A percentile compares a stretch with the other conserved stretches of the same genome.
Conservation (phyloP, 2,888 invertebrate genomes). For the Fragum whitleyi region DNA sequence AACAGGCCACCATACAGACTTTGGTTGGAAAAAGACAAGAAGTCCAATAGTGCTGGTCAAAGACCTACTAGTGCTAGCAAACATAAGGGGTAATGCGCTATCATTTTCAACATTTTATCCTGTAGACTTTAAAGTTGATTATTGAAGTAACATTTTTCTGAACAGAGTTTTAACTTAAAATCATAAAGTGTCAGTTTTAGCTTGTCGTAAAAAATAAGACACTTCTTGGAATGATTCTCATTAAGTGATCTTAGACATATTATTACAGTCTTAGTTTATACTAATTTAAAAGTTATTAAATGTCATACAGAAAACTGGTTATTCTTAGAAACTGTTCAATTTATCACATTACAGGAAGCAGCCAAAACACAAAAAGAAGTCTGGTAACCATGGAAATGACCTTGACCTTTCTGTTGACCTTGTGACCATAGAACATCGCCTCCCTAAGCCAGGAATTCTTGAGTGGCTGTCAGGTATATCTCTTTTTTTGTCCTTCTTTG, state of each 20-base stretch:
- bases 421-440: slow-evolving; percentile 53
- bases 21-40: neutral
- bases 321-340: too few species aligned
- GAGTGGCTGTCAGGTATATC: slow-evolving; percentile 52
- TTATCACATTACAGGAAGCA: slow-evolving; percentile 49
- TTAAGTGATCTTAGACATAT: too few species aligned
- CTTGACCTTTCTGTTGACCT: slow-evolving; percentile 44
- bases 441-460: slow-evolving; percentile 52
- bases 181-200: too few species aligned
- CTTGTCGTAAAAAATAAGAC: too few species aligned
- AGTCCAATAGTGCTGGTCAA: neutral
- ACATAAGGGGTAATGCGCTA: neutral
- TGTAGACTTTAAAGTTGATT: too few species aligned
- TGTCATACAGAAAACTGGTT: too few species aligned
- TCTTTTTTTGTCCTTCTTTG: neutral
- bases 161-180: too few species aligned
- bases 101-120: neutral
- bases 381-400: slow-evolving; percentile 26
- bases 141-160: too few species aligned
- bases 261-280: too few species aligned
- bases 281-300: too few species aligned
- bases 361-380: slow-evolving; percentile 32
- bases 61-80: slow-evolving; percentile 3
- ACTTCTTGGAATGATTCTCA: too few species aligned
- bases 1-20: neutral